Percentiles rank a stretch among this genome's conserved stretches.
These are phyloP conservation scores for Bos taurus DNA, from an alignment of 2,113 vertebrate genomes.

Conservation along the genomic window ARS-UCD2.0 NC_037338.1:6059501-6060000, in stretches of 20 bases:
- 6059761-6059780: not conserved
- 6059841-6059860: not conserved
- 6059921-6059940: not conserved
- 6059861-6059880: not conserved
- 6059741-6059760: not conserved
- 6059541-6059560: not conserved
- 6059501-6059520: not conserved
- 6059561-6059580: not conserved
- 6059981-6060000: not conserved
- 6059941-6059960: accelerated
- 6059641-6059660: not conserved
- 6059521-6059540: not conserved
- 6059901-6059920: not conserved
- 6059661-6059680: not conserved
- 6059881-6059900: not conserved
- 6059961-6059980: accelerated
- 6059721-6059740: accelerated
- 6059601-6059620: not conserved
- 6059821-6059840: not conserved
- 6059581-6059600: not conserved
- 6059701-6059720: accelerated
- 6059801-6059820: not conserved
- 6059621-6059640: accelerated
- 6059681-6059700: not conserved
- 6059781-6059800: not conserved